Percentiles rank a stretch among this genome's conserved stretches.
phyloP scores from a whole-genome alignment of 2,113 vertebrate genomes.

The Triplophysa rosa region DNA sequence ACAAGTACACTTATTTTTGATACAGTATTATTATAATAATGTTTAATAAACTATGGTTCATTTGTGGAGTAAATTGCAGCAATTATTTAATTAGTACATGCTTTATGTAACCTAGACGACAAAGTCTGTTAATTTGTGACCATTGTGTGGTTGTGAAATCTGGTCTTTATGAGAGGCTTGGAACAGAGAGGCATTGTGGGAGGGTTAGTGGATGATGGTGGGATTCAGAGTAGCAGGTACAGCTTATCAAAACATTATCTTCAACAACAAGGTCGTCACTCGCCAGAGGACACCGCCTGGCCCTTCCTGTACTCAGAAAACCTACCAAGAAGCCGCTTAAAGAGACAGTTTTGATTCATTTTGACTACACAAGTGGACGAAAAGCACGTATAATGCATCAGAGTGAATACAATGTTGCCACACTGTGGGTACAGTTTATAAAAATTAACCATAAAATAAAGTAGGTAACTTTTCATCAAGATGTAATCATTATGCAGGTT shows the following conservation, averaged over 20 bases:
- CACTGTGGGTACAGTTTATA: neutral
- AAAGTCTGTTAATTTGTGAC: neutral
- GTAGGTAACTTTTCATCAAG: no score
- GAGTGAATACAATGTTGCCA: neutral
- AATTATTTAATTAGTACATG: neutral
- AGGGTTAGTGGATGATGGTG: conserved; percentile 5
- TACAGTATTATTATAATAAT: neutral
- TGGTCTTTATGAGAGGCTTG: neutral
- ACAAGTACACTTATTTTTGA: neutral
- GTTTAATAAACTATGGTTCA: neutral
- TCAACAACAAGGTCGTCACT: conserved; percentile 40
- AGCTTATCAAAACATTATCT: conserved; percentile 49
- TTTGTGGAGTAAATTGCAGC: neutral
- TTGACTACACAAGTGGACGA: neutral
- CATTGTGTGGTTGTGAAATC: conserved; percentile 20
- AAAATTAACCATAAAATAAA: neutral
- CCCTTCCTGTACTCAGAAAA: conserved; percentile 14
- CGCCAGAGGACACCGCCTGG: conserved; percentile 24
- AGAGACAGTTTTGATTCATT: neutral
- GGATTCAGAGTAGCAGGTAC: conserved; percentile 19
- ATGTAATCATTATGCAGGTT: no score
- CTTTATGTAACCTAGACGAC: neutral
- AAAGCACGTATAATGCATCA: neutral
- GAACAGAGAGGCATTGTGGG: conserved; percentile 27
- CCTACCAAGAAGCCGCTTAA: conserved; percentile 26